Base-by-base conservation (phyloP, 1,140 invertebrate species). In the Oncopeltus fasciatus region DNA sequence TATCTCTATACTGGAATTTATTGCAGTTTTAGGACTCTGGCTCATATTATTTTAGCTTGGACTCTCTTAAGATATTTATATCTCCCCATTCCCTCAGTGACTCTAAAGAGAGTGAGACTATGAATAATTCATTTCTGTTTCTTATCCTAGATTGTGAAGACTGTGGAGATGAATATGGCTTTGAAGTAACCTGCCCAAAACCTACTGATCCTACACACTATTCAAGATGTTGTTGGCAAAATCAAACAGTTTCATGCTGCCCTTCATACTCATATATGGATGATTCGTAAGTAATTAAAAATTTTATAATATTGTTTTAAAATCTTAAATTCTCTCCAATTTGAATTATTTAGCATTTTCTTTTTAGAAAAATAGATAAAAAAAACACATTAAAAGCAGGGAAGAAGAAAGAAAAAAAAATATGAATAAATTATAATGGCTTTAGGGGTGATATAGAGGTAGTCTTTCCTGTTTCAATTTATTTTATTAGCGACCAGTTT, bases 231-330 rank as follows among this genome's bases (percentile, higher is more conserved):
- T 57, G 56, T 57, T 57, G 56, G 56, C n/a, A 57, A 29, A 57
- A 57, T 16, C 29, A 57, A 12, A 38, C 28, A 4, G n/a, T 38
- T 1, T 31, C 56, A 57, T 57, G 56, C 16, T 57, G 56, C n/a
- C 27, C 56, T 4, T 24, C 31, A 1, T 18, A n/a, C 33, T 21
- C 18, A 2, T 33, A 33, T 31, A 38, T 38, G 21, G 20, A 57
- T 29, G 56, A 57, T n/a, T 57, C 56, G 56, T 57, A 57, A 28
- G 56, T 57, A n/a, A n/a, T 8, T 27, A 47, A 56, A 49, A 49
- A n/a, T 20, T 49, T 20, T 49, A 9, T 49, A 9, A 49, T 20
- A 24, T 9, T 49, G 18, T 8, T 9, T 8, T 20, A 20, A 49
- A 49, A n/a, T 9, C 18, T 49, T 49, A 9, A 49, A 9, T 49